A percentile compares a stretch with the other conserved stretches of the same genome.
phyloP scores from a whole-genome alignment of 2,113 vertebrate species.

The Ptilonorhynchus violaceus region DNA sequence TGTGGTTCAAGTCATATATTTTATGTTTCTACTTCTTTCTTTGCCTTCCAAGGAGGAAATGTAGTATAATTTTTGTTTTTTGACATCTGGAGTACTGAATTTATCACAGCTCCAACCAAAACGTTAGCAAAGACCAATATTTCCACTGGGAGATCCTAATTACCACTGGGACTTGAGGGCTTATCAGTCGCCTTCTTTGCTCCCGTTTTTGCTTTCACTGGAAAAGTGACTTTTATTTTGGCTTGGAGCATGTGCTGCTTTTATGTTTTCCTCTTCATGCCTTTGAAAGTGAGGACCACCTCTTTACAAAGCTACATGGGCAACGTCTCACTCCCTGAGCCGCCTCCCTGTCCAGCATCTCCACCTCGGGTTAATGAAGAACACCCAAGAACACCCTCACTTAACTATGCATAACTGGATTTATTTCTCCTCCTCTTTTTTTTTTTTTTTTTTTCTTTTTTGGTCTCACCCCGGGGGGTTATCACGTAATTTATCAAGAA shows the following conservation, averaged over 20 bases:
- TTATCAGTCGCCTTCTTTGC: not conserved
- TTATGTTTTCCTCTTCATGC: not conserved
- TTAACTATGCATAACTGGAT: not conserved
- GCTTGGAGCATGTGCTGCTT: not conserved
- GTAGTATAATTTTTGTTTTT: not conserved
- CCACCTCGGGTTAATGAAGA: not conserved
- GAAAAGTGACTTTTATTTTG: not conserved
- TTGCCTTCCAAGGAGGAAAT: not conserved
- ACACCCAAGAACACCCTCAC: not conserved
- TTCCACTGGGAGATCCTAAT: not conserved
- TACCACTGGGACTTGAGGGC: not conserved
- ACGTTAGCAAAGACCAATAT: not conserved
- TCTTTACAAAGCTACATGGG: not conserved
- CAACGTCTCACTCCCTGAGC: not conserved
- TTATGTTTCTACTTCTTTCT: not conserved
- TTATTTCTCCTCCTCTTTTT: not conserved
- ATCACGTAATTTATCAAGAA: slow-evolving; percentile 27
- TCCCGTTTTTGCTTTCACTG: not conserved
- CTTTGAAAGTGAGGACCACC: not conserved
- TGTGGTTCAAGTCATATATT: not conserved
- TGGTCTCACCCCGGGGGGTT: not conserved
- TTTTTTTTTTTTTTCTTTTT: not conserved
- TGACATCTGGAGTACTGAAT: not conserved
- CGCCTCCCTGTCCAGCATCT: not conserved
- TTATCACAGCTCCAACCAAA: not conserved